phyloP scores from a whole-genome alignment of 2,797 vertebrate genomes.

The Sciurus carolinensis region DNA sequence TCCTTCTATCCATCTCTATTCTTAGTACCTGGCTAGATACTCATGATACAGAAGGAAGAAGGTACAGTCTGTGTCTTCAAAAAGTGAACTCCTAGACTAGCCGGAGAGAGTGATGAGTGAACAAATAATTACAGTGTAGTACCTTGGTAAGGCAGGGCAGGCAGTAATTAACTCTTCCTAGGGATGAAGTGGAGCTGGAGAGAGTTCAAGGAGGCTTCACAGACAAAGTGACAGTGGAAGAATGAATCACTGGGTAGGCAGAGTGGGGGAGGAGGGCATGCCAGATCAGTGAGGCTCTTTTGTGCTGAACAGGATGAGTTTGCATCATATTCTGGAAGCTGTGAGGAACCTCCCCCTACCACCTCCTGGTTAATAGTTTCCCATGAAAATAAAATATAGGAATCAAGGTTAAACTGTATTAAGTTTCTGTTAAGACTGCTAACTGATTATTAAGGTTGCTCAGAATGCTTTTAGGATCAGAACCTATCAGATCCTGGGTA shows the following conservation, averaged over 20 bases:
- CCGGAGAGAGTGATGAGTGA: slow-evolving; percentile 48
- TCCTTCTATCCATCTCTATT: slow-evolving; percentile 19
- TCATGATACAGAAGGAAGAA: slow-evolving; percentile 31
- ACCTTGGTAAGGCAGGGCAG: slow-evolving; percentile 53
- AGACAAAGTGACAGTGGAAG: slow-evolving; percentile 7
- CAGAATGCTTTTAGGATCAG: slow-evolving; percentile 53
- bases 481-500: neutral
- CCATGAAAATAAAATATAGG: neutral
- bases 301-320: neutral
- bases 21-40: slow-evolving; percentile 41
- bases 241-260: neutral
- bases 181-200: slow-evolving; percentile 39
- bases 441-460: slow-evolving; percentile 41
- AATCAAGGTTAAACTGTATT: slow-evolving; percentile 4
- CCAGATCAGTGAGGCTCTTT: neutral
- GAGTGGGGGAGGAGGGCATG: neutral
- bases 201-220: slow-evolving; percentile 52
- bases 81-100: neutral
- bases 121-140: slow-evolving; percentile 58
- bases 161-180: slow-evolving; percentile 58
- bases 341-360: neutral
- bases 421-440: slow-evolving; percentile 37
- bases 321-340: neutral
- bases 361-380: neutral
- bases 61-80: slow-evolving; percentile 54